phyloP scores from a whole-genome alignment of 2,888 invertebrate genomes.

The Cryptocephalus moraei region DNA sequence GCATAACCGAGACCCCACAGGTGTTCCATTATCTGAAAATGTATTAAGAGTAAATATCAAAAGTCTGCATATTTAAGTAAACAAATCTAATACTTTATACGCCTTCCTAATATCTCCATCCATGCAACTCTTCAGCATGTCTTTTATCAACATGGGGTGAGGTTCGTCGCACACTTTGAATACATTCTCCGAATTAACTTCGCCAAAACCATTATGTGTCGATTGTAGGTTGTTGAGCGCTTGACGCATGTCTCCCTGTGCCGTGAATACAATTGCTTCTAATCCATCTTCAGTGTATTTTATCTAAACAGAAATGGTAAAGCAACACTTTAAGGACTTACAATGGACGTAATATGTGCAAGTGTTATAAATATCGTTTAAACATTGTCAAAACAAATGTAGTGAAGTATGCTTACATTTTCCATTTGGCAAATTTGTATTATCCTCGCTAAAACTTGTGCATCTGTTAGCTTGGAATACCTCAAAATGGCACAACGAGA shows the following conservation, averaged over 20 bases:
- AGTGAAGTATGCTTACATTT: constrained; percentile 45
- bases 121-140: constrained; percentile 80
- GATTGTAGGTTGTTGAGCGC: constrained; percentile 96
- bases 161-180: constrained; percentile 99
- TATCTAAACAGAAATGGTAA: constrained; percentile 38
- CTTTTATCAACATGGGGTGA: constrained; percentile 85
- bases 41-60: constrained; percentile 11
- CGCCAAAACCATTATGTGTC: constrained; percentile 83
- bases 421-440: constrained; percentile 66
- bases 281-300: constrained; percentile 86
- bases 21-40: constrained; percentile 62
- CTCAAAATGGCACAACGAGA: constrained; percentile 95
- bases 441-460: constrained; percentile 77
- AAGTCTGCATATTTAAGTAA: not conserved
- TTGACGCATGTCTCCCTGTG: constrained; percentile 97
- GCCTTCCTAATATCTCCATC: constrained; percentile 76
- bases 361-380: no score
- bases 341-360: no score
- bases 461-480: constrained; percentile 82
- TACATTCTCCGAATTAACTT: constrained; percentile 87
- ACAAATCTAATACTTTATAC: constrained; percentile 49
- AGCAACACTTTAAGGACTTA: not conserved
- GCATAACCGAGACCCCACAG: constrained; percentile 93
- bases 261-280: constrained; percentile 93
- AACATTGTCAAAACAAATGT: no score